These are phyloP conservation scores for Gavia stellata DNA, from an alignment of 2,113 vertebrate species.

Conservation along the genomic window DNA sequence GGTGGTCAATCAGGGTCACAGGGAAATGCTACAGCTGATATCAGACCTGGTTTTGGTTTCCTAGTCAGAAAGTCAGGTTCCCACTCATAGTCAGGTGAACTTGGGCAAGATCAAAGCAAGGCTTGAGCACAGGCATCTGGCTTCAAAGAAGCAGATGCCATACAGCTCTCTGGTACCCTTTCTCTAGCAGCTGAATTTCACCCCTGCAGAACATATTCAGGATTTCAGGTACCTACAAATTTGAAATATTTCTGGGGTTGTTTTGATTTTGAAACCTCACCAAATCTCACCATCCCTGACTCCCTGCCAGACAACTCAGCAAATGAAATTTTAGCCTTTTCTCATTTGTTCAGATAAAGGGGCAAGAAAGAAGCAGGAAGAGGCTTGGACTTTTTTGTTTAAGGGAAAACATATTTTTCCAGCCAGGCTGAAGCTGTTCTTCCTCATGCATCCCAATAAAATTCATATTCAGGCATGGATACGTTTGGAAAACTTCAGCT, in stretches of 20 bases:
- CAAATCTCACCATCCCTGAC: background rate
- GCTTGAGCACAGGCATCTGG: background rate
- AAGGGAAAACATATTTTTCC: slow-evolving; percentile 3
- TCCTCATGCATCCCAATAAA: slow-evolving; percentile 25
- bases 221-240: background rate
- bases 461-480: background rate
- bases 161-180: background rate
- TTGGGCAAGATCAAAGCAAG: background rate
- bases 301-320: background rate
- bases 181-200: background rate
- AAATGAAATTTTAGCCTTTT: background rate
- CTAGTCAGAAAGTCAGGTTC: background rate
- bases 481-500: background rate
- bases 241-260: background rate
- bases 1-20: background rate
- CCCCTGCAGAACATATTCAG: background rate
- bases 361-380: background rate
- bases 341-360: background rate
- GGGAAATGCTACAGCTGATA: background rate
- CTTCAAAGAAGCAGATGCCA: background rate
- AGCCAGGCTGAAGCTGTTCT: background rate
- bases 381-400: background rate
- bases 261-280: background rate
- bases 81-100: background rate
- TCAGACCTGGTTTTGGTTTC: background rate